Evolutionary conservation across 2,888 invertebrate genomes (phyloP).

Genomic region (Cryptocephalus primarius): DNA sequence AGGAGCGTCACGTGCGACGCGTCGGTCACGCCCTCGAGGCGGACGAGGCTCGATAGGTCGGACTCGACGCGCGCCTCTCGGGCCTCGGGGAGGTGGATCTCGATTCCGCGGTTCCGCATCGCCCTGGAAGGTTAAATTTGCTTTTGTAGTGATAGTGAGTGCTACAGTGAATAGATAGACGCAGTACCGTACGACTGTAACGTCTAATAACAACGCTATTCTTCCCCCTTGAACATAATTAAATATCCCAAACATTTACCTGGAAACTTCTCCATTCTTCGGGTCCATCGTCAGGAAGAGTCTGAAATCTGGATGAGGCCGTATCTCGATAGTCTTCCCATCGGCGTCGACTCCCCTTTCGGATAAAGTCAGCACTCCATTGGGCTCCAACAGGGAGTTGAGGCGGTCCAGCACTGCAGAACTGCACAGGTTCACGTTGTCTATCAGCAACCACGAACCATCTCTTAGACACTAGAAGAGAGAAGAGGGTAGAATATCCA

Average conservation of each 20-base stretch:
- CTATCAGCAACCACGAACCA: constrained; percentile 76
- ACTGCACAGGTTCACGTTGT: constrained; percentile 92
- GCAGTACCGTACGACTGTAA: too few species aligned
- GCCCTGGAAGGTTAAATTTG: constrained; percentile 46
- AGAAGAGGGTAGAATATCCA: too few species aligned
- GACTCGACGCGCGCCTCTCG: constrained; percentile 18
- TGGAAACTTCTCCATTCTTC: constrained; percentile 88
- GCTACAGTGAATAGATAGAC: too few species aligned
- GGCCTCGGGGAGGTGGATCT: constrained; percentile 54
- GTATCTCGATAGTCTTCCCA: constrained; percentile 60
- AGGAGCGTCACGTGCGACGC: constrained; percentile 27
- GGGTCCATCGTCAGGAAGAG: constrained; percentile 94
- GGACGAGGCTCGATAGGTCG: constrained; percentile 45
- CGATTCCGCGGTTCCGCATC: constrained; percentile 96
- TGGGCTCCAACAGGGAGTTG: constrained; percentile 89
- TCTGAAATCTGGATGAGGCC: constrained; percentile 83
- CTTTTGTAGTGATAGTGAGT: too few species aligned
- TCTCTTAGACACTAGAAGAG: constrained; percentile 56
- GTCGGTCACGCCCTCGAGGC: constrained; percentile 34
- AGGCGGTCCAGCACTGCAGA: constrained; percentile 93
- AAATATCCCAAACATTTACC: constrained; percentile 42
- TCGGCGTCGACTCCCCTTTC: constrained; percentile 75
- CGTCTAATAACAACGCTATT: too few species aligned
- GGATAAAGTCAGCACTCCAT: constrained; percentile 78
- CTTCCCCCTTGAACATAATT: too few species aligned